Evolutionary conservation across 2,113 vertebrate genomes (phyloP), one percentile per base, ranked within the genome.

Genomic region (Ceratotherium simum): DNA sequence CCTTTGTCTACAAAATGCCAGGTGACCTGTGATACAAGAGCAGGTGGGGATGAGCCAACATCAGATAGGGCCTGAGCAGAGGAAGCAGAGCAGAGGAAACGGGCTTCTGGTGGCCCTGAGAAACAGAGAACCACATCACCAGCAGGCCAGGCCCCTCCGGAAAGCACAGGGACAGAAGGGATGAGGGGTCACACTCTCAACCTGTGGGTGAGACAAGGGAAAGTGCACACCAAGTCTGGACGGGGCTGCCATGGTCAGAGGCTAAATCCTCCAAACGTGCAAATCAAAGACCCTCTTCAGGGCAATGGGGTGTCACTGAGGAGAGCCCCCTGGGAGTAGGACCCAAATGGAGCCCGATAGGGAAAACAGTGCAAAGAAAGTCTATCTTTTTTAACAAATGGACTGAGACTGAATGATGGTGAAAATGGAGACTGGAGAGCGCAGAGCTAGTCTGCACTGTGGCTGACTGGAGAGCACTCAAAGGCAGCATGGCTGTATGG

Each of bases 141-240:
- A 17, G 2, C 12, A 33, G 7, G 23, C 46, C 12, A 46, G 27
- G 29, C 4, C 64, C 18, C 8, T 46, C 21, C 9, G 16, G 17
- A 2, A 25, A 1, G 6, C 21, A n/a, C n/a, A 4, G 33, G 12
- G 13, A 16, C 14, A 0, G 5, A 46, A 51, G 23, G 17, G 46
- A 46, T 20, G 17, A 5, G 31, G 7, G 18, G 10, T 17, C 6
- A 3, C 18, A 1, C 14, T 23, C 0, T 23, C 0, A 3, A 31
- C 33, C 23, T 70, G 36, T 29, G 51, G 5, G 13, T 82, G 48
- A 42, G 8, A 11, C 10, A 1, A 20, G 31, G 33, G 27, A 70
- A 88, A 1, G 17, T 18, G 12, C 18, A 1, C 9, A 9, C n/a
- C 51, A 25, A 4, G 3, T 62, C 29, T 25, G 6, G 23, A 33